Base-by-base conservation (phyloP, 2,797 vertebrate species). In the Halcyon badia region DNA sequence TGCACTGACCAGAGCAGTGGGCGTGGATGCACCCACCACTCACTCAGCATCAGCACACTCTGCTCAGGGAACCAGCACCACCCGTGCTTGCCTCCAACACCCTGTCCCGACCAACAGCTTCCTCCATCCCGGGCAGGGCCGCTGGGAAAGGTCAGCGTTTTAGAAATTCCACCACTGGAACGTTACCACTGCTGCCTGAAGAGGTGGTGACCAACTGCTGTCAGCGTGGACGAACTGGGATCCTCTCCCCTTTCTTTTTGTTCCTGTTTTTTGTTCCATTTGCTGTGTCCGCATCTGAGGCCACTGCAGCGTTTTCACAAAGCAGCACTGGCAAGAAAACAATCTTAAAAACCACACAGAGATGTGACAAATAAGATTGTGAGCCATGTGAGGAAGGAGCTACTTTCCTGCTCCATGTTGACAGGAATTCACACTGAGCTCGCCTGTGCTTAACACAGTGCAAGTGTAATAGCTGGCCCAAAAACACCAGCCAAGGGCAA, bases 61-160 rank as follows among this genome's bases (percentile, higher is more conserved):
- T 4, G 0, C 18, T 49, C 69, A 66, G 21, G 24, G 10, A 87
- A 31, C 6, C 65, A 78, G 77, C 28, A 69, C 14, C 8, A 3
- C n/a, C 31, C 0, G 0, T 42, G 42, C 14, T 54, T 22, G 22
- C 33, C 69, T 46, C 28, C 49, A 77, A 51, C 48, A 64, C 22
- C 48, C 31, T 42, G 14, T n/a, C 68, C 61, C 5, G 24, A 8
- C 8, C 3, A 3, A n/a, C 35, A 89, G n/a, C 61, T 73, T 75
- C 21, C 22, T 57, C 17, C 2, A 20, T 14, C 24, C n/a, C 1
- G 1, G n/a, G 46, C 31, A 82, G 25, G 30, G 48, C 35, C 25
- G 20, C 46, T 56, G 4, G 1, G 3, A 20, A 33, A 56, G 18
- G 16, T 10, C 41, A 39, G 18, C 26, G 30, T 57, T 83, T 62